Conservation (phyloP, 2,888 invertebrate species). For the Tachystola acroxantha region DNA sequence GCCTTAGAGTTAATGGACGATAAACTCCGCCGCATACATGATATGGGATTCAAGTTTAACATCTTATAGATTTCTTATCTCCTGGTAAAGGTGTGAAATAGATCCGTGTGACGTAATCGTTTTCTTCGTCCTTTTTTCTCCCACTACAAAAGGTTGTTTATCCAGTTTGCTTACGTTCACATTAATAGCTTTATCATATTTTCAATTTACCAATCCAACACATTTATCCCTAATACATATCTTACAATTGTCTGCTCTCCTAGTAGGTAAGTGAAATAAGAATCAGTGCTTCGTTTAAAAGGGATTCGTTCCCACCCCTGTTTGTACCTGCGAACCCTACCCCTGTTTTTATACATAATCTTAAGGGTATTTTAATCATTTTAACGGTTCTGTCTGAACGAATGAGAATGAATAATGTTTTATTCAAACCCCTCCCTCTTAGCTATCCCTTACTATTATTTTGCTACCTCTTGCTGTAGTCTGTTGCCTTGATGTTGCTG, state of each 20-base stretch:
- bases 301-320: background rate
- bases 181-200: too few species aligned
- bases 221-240: too few species aligned
- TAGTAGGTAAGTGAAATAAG: constrained; percentile 18
- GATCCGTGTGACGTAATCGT: constrained; percentile 5
- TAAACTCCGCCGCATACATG: too few species aligned
- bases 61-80: constrained; percentile 1
- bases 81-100: constrained; percentile 12
- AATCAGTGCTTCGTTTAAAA: background rate
- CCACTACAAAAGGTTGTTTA: too few species aligned
- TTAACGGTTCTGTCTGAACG: background rate
- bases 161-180: too few species aligned
- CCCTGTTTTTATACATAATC: background rate
- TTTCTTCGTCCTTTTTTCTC: too few species aligned
- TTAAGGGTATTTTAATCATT: background rate
- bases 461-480: constrained; percentile 8
- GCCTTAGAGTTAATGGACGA: too few species aligned
- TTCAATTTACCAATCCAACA: too few species aligned
- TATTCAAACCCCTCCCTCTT: background rate
- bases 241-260: constrained; percentile 12
- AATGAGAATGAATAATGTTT: constrained; percentile 1
- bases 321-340: background rate
- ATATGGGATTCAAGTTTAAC: too few species aligned
- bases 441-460: constrained; percentile 1
- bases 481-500: constrained; percentile 17